phyloP scores from a whole-genome alignment of 1,140 invertebrate species.

The Wiebesia pumilae region DNA sequence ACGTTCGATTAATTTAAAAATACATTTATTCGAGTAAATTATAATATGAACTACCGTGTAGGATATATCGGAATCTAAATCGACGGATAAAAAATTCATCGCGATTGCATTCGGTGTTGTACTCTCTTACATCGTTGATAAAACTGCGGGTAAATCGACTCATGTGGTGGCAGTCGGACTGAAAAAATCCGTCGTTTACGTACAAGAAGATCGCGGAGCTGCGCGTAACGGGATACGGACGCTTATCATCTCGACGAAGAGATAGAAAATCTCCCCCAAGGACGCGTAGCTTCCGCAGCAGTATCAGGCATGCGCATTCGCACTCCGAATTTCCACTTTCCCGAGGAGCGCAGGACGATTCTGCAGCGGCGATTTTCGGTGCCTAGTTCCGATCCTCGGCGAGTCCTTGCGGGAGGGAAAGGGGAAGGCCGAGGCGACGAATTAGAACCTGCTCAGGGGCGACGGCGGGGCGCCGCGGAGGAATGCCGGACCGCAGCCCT shows the following conservation, averaged over 20 bases:
- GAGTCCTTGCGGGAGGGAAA: neutral
- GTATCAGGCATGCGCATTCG: too few relatives aligned
- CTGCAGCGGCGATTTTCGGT: neutral
- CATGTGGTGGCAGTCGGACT: too few relatives aligned
- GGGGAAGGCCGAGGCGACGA: slow-evolving; percentile 56
- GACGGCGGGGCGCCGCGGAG: slow-evolving; percentile 72
- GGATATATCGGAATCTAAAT: slow-evolving; percentile 31
- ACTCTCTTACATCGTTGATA: neutral
- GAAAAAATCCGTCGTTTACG: too few relatives aligned
- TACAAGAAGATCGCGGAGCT: too few relatives aligned
- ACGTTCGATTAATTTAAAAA: neutral
- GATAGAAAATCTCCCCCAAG: too few relatives aligned
- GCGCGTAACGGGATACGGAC: too few relatives aligned
- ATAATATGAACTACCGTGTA: neutral
- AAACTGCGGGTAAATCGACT: too few relatives aligned
- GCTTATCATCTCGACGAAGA: too few relatives aligned
- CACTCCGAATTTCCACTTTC: neutral
- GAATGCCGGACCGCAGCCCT: slow-evolving; percentile 70
- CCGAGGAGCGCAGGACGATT: slow-evolving; percentile 1
- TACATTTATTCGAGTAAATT: slow-evolving; percentile 8
- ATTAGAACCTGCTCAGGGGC: slow-evolving; percentile 74
- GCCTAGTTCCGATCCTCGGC: neutral
- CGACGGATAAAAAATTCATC: slow-evolving; percentile 11
- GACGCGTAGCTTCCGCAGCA: too few relatives aligned
- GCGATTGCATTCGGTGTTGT: neutral